Percentiles rank a stretch among this genome's conserved stretches.
These are phyloP conservation scores for Myiopsitta monachus DNA, from an alignment of 2,113 vertebrate species.

Conservation along the genomic window DNA sequence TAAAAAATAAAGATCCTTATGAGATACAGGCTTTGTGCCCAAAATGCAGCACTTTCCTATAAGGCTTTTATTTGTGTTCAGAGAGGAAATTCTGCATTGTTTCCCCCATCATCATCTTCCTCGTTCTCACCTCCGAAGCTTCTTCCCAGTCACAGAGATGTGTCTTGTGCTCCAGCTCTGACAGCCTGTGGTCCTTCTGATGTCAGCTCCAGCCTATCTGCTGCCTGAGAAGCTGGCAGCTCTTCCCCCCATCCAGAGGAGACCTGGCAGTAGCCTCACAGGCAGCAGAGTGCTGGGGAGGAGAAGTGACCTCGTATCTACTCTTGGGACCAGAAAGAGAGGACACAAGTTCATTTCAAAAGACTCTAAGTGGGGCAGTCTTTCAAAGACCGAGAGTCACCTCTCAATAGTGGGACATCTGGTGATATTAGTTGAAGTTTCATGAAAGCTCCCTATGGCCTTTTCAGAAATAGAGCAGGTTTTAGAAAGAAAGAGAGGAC, in stretches of 20 bases:
- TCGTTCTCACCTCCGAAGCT: background rate
- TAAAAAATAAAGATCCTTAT: slow-evolving; percentile 30
- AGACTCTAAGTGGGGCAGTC: slow-evolving; percentile 18
- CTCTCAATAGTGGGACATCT: slow-evolving; percentile 66
- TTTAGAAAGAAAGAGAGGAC: slow-evolving; percentile 10
- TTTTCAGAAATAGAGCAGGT: slow-evolving; percentile 41
- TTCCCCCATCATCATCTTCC: background rate
- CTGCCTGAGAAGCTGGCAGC: background rate
- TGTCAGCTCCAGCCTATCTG: background rate
- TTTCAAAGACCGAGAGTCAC: slow-evolving; percentile 44
- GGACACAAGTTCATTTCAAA: background rate
- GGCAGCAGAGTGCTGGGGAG: background rate
- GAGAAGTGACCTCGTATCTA: background rate
- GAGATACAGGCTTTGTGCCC: slow-evolving; percentile 3
- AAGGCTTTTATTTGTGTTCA: background rate
- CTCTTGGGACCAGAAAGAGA: slow-evolving; percentile 4
- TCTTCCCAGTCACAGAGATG: background rate
- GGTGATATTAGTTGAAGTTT: slow-evolving; percentile 54
- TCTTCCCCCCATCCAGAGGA: background rate
- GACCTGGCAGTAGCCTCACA: background rate
- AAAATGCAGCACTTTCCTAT: background rate
- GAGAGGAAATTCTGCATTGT: background rate
- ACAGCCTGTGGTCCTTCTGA: background rate
- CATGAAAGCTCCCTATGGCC: slow-evolving; percentile 29
- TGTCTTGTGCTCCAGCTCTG: background rate